Base-by-base conservation (phyloP, 1,140 invertebrate genomes). In the Macrostomum lignano region DNA sequence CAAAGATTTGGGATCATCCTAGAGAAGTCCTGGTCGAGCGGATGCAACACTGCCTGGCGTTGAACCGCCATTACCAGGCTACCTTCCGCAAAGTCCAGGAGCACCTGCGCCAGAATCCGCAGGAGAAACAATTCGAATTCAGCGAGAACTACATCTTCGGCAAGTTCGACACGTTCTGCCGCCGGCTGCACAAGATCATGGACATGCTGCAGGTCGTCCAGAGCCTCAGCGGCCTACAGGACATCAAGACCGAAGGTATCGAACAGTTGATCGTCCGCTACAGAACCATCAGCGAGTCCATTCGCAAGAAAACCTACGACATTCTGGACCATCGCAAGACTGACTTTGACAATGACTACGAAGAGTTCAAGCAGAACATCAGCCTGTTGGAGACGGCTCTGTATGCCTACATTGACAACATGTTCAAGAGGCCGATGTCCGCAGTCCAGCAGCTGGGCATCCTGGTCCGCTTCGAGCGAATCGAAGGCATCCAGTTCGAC, bases 141-240 rank as follows among this genome's bases (percentile, higher is more conserved):
- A 84, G 76, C 21, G 79, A 88, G 58, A 84, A 82, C 46, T 84
- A 86, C 47, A 79, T 91, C 2, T 91, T 93, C 55, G 82, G 81
- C 36, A 77, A 84, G 60, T 88, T 88, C 46, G 76, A 88, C 46
- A 72, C 74, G 0, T 88, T 88, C 53, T 84, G 78, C 46, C 69
- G 70, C 35, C 64, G 82, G 28, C 58, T 91, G 4, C 67, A 68
- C 36, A 74, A 76, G 54, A 81, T 93, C 25, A 67, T 77, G 10
- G 65, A 68, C 2, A 73, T 86, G 67, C 77, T 84, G 42, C 72
- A 81, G 58, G 61, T 76, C 9, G 73, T 86, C 43, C 73, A 84
- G 28, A 47, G 42, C 37, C 53, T 51, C 31, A 41, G 49, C 26
- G 46, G 45, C 5, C 40, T 58, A 7, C 39, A 43, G 3, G 45